phyloP scores from a whole-genome alignment of 2,113 vertebrate species.

The Sphyrna mokarran region DNA sequence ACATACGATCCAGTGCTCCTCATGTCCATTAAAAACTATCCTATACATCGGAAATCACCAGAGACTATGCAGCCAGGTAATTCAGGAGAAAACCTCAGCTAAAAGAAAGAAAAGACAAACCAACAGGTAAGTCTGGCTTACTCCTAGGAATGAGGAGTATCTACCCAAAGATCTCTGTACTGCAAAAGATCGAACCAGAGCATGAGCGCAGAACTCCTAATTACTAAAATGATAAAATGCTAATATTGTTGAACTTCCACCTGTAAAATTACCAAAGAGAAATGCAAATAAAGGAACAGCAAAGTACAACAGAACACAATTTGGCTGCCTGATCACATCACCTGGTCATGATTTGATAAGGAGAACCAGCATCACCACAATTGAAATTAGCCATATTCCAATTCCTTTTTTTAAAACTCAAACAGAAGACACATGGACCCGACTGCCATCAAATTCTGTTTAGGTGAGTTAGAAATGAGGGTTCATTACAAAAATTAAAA shows the following conservation, averaged over 20 bases:
- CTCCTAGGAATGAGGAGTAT: not conserved
- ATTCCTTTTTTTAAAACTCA: not conserved
- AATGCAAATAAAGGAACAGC: not conserved
- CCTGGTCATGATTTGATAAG: not conserved
- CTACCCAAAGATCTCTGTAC: not conserved
- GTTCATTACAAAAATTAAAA: not conserved
- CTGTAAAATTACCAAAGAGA: not conserved
- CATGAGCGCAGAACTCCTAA: not conserved
- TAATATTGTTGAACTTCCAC: not conserved
- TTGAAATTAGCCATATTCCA: not conserved
- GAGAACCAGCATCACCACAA: not conserved
- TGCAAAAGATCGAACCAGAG: not conserved
- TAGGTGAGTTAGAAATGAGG: not conserved
- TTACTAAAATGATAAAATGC: not conserved
- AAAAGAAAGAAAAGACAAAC: not conserved
- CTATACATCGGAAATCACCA: not conserved
- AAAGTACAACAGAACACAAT: not conserved
- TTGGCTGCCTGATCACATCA: not conserved
- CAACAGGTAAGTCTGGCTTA: not conserved
- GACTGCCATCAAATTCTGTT: not conserved
- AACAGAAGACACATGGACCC: not conserved
- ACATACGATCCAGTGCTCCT: not conserved
- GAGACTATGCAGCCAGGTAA: not conserved
- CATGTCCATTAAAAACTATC: not conserved
- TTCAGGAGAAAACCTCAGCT: not conserved